These are phyloP conservation scores for Mirza zaza DNA, from an alignment of 2,113 vertebrate species.

Conservation along the genomic window DNA sequence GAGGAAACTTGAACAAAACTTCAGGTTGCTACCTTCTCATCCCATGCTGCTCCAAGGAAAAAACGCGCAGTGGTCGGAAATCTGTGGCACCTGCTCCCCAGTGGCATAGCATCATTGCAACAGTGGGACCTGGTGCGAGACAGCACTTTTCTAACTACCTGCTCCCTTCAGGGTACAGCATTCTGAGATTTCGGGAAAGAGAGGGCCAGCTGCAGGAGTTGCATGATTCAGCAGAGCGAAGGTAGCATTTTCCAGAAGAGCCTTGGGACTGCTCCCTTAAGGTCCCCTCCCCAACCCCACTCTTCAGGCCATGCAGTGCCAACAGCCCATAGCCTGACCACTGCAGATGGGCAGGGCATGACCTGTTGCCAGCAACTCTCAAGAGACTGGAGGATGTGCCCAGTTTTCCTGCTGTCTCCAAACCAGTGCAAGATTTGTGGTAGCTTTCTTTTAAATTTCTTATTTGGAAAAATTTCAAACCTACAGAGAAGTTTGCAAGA, in stretches of 20 bases:
- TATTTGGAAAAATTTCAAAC: neutral
- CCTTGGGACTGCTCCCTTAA: no score
- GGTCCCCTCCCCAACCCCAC: neutral
- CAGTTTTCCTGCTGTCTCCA: neutral
- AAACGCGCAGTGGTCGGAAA: fast-evolving
- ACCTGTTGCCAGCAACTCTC: neutral
- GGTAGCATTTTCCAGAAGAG: neutral
- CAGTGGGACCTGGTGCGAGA: neutral
- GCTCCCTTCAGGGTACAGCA: neutral
- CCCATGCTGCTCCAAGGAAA: neutral
- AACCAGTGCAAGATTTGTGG: neutral
- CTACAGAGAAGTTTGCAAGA: neutral
- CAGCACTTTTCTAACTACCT: neutral
- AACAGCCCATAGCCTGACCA: neutral
- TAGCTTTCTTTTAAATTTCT: neutral
- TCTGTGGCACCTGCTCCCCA: neutral
- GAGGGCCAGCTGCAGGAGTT: neutral
- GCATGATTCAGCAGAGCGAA: neutral
- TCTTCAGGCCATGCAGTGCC: neutral
- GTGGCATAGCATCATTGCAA: fast-evolving
- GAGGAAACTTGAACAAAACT: neutral
- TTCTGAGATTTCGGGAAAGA: neutral
- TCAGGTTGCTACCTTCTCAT: neutral
- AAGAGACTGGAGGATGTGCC: neutral
- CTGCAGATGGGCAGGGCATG: fast-evolving